Conservation (phyloP, 2,888 invertebrate genomes). For the Cacoxenus indagator region DNA sequence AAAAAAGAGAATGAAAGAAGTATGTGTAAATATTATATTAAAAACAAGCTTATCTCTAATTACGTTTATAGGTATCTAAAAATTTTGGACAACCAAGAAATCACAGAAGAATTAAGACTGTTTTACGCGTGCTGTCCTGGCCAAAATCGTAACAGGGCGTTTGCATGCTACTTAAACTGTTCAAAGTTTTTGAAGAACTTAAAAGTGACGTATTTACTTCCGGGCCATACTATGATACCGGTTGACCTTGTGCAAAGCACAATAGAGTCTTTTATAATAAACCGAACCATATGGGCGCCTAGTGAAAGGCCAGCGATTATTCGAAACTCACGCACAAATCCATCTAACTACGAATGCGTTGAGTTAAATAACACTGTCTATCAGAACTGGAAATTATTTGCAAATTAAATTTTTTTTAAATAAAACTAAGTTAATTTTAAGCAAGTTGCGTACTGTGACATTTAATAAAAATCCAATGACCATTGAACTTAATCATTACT, state of each 20-base stretch:
- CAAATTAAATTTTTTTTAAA: conserved; percentile 5
- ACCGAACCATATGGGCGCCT: not conserved
- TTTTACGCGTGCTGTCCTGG: not conserved
- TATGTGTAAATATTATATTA: conserved; percentile 13
- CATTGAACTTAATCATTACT: not conserved
- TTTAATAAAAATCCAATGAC: not conserved
- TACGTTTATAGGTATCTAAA: not conserved
- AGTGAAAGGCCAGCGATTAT: not conserved
- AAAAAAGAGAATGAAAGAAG: not conserved
- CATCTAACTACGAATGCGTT: too few relatives aligned
- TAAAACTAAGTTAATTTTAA: not conserved
- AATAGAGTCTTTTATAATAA: not conserved
- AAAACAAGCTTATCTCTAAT: not conserved
- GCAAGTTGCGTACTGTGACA: not conserved
- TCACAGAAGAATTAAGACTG: not conserved
- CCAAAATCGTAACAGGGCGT: not conserved
- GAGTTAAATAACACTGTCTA: too few relatives aligned
- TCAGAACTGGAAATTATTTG: not conserved
- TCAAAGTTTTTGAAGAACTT: conserved; percentile 1
- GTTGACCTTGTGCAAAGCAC: not conserved
- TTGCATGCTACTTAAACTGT: not conserved
- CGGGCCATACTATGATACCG: not conserved
- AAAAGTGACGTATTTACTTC: not conserved
- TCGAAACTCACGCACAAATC: not conserved
- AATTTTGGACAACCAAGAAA: not conserved